Base-by-base conservation (phyloP, 2,888 invertebrate genomes). In the Pyrrhosoma nymphula region DNA sequence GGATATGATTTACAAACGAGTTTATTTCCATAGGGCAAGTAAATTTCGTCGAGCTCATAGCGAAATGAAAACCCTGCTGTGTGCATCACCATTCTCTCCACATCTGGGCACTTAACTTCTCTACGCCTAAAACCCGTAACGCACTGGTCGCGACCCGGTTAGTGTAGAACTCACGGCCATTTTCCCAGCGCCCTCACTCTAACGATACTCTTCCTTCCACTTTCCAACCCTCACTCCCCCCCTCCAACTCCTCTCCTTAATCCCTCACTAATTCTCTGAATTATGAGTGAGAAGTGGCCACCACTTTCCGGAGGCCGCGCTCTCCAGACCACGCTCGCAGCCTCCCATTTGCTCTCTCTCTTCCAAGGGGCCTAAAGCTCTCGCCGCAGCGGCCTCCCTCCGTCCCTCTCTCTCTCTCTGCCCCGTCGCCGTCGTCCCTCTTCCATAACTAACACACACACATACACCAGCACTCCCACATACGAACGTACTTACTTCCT, bases 241-340 rank as follows among this genome's bases (percentile, higher is more conserved):
- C 23, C 88, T 26, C 20, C 39, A 23, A 35, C 63, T 35, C 39
- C 26, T 30, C 60, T 91, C 30, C 60, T 60, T 82, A 63, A 60
- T 91, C 63, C 93, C 47, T 69, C 93, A 63, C 69, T 93, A 93
- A 93, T 93, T 69, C 93, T 55, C 69, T 93, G 75, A 93, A 93
- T 93, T 93, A 69, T 93, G 75, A 93, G 93, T 93, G 93, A 93
- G 93, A 75, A 55, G 47, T 93, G 93, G 89, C 56, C 89, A 89
- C 89, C 89, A 56, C 89, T 55, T 82, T 82, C 35, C 82, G 82
- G 82, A 30, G 82, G 35, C 30, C 69, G n/a, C 30, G 14, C 82
- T 82, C 82, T 35, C 35, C 16, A 8, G 82, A 30, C 82, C 35
- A 69, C n/a, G 69, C 6, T 69, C 69, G 10, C 69, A 26, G 82